Evolutionary conservation across 1,140 invertebrate genomes (phyloP), one percentile per base, ranked within the genome.

Genomic region (Chironomus tepperi): DNA sequence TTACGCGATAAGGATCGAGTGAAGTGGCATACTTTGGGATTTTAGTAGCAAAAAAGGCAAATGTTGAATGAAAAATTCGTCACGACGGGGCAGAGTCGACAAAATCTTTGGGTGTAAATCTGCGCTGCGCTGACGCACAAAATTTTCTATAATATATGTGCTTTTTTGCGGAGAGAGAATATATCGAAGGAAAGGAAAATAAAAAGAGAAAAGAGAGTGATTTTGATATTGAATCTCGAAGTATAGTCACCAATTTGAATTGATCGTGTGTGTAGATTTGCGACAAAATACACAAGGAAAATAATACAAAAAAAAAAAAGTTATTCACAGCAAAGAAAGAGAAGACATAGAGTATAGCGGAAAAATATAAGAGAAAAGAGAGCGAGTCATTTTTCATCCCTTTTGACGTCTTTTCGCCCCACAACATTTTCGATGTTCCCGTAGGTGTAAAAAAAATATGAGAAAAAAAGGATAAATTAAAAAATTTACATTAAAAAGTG

Each of bases 81-180:
- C 12, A 70, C 16, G 19, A 70, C 65, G 65, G 65, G 19, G 65
- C 65, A 70, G 65, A 18, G 65, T 19, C 16, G 65, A 70, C 16
- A 70, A 70, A 70, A 18, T 70, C 19, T 70, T 70, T 70, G 65
- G 65, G 65, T 70, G 65, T 70, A 70, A 70, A 18, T 70, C 65
- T 70, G 65, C 65, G 65, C 65, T 18, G 65, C 65, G 65, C 65
- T 18, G 15, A 70, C 47, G 47, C 47, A 57, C 47, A 57, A 57
- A 57, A 57, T n/a, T 57, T 57, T 57, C 47, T 57, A 57, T 57
- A 57, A 57, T 57, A 57, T 57, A 57, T 57, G 47, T 57, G 47
- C 47, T 57, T 57, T 57, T 57, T 57, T 57, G 47, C 47, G 12
- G 47, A 57, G 47, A 57, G n/a, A 12, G 47, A 47, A n/a, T n/a